phyloP scores from a whole-genome alignment of 92 coral and sea anemone species.

The Heliopora coerulea region DNA sequence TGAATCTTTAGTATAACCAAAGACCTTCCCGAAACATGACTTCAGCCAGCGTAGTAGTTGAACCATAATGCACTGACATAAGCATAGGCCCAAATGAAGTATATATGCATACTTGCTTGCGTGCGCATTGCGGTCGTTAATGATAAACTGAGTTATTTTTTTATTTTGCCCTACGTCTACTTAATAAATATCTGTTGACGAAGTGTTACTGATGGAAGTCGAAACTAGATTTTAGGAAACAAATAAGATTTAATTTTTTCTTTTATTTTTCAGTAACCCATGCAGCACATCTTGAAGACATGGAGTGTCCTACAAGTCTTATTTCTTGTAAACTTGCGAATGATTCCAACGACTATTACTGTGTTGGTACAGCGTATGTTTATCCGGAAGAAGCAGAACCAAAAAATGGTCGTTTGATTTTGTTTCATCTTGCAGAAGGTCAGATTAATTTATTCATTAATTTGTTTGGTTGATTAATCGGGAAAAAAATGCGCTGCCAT shows the following conservation, averaged over 20 bases:
- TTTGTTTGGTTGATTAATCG: background rate
- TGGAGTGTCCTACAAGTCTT: constrained; percentile 84
- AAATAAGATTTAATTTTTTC: background rate
- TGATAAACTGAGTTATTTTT: too few relatives aligned
- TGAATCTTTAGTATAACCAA: too few relatives aligned
- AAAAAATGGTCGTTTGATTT: constrained; percentile 77
- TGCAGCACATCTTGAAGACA: constrained; percentile 82
- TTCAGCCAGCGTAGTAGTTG: too few relatives aligned
- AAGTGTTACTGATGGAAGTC: background rate
- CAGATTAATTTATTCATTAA: background rate
- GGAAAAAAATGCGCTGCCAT: too few relatives aligned
- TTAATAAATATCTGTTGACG: too few relatives aligned
- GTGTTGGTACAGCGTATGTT: constrained; percentile 93
- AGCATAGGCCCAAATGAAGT: too few relatives aligned
- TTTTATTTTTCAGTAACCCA: constrained; percentile 66
- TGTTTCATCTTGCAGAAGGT: constrained; percentile 91
- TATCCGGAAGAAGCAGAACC: constrained; percentile 96
- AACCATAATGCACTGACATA: too few relatives aligned
- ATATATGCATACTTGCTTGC: too few relatives aligned
- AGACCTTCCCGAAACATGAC: too few relatives aligned
- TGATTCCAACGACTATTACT: constrained; percentile 80
- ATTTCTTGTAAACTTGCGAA: constrained; percentile 86
- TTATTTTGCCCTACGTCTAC: too few relatives aligned
- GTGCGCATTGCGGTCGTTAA: too few relatives aligned
- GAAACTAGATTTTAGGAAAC: background rate